A percentile compares a stretch with the other conserved stretches of the same genome.
Evolutionary conservation across 2,888 invertebrate genomes (phyloP).

Genomic region (Xestia rhomboidea): DNA sequence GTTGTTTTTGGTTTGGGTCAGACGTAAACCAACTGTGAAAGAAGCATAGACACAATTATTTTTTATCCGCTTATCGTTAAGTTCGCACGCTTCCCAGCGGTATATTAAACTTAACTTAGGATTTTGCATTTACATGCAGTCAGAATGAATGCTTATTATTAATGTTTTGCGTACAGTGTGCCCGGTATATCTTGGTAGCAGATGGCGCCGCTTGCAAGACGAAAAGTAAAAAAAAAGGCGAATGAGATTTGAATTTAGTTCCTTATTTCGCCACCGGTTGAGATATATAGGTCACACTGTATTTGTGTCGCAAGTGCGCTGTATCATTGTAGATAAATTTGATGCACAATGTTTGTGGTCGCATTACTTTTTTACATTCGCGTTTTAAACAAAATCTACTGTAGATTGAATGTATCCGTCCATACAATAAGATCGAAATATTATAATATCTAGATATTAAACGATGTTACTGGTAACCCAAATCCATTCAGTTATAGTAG

Average conservation of each 20-base stretch:
- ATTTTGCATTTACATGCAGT: slow-evolving; percentile 56
- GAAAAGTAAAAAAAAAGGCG: slow-evolving; percentile 4
- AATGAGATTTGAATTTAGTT: slow-evolving; percentile 30
- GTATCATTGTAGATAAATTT: slow-evolving; percentile 58
- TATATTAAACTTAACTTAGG: slow-evolving; percentile 58
- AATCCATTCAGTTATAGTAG: slow-evolving; percentile 58
- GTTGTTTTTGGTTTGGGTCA: background rate
- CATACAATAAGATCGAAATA: slow-evolving; percentile 60
- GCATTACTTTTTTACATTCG: slow-evolving; percentile 29
- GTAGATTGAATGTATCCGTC: slow-evolving; percentile 71
- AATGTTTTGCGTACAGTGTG: slow-evolving; percentile 40
- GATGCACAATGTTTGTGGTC: slow-evolving; percentile 61
- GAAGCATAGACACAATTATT: slow-evolving; percentile 52
- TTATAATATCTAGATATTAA: slow-evolving; percentile 49
- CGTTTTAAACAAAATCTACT: slow-evolving; percentile 39
- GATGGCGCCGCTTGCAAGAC: slow-evolving; percentile 19
- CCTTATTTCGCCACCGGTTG: slow-evolving; percentile 9
- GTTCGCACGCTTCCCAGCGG: slow-evolving; percentile 60
- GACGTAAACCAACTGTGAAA: background rate
- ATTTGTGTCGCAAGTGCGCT: slow-evolving; percentile 60
- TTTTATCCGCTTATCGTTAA: slow-evolving; percentile 62
- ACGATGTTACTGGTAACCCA: slow-evolving; percentile 64
- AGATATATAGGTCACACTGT: slow-evolving; percentile 30
- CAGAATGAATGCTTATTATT: slow-evolving; percentile 57
- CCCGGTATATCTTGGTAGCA: slow-evolving; percentile 13